phyloP scores from a whole-genome alignment of 2,113 vertebrate species.

The Nibea albiflora region DNA sequence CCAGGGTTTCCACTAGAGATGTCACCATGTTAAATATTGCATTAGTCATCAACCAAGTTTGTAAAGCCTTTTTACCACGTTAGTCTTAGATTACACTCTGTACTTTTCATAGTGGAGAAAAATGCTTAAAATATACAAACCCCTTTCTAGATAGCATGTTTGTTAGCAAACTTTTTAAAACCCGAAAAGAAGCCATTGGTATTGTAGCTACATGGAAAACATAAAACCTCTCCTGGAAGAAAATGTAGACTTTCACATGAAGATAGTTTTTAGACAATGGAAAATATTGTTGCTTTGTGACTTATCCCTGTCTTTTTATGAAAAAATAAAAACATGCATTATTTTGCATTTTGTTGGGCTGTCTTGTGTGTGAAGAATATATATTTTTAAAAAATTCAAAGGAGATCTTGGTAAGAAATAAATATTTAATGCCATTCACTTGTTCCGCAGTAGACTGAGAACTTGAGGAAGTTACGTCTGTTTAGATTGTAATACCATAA shows the following conservation, averaged over 20 bases:
- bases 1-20: conserved; percentile 62
- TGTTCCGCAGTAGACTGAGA: conserved; percentile 20
- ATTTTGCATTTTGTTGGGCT: conserved; percentile 49
- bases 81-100: conserved; percentile 67
- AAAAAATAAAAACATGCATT: conserved; percentile 74
- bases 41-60: conserved; percentile 70
- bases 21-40: conserved; percentile 61
- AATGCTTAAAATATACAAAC: conserved; percentile 38
- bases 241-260: conserved; percentile 67
- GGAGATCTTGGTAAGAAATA: conserved; percentile 44
- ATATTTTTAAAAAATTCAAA: background rate
- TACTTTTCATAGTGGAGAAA: conserved; percentile 62
- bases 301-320: conserved; percentile 79
- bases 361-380: conserved; percentile 26
- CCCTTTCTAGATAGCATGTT: conserved; percentile 63
- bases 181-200: conserved; percentile 57
- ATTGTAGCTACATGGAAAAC: conserved; percentile 62
- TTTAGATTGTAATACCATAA: background rate
- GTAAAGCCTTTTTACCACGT: conserved; percentile 74
- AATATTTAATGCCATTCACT: conserved; percentile 57
- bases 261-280: conserved; percentile 72
- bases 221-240: conserved; percentile 50
- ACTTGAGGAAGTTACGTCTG: background rate
- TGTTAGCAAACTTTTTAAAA: conserved; percentile 54
- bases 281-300: conserved; percentile 79